These are phyloP conservation scores for Archivesica marissinica DNA, from an alignment of 1,140 invertebrate species.

Conservation along the genomic window DNA sequence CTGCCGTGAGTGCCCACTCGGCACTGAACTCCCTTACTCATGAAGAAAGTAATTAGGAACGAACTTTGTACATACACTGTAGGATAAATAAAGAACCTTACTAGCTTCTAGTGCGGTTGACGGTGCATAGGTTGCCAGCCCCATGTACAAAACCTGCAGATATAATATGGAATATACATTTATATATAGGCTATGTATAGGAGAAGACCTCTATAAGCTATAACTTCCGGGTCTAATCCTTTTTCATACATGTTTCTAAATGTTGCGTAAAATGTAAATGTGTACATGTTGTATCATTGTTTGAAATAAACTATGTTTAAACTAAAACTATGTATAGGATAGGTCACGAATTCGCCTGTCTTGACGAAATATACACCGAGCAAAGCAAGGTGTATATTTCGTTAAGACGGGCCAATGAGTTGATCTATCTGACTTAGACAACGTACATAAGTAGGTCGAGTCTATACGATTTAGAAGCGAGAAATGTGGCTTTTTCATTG, in stretches of 20 bases:
- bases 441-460: too few species aligned
- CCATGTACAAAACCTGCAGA: conserved; percentile 94
- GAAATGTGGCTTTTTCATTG: too few species aligned
- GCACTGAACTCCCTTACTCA: not conserved
- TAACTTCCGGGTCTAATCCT: not conserved
- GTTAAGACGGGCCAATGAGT: too few species aligned
- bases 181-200: not conserved
- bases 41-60: too few species aligned
- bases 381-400: too few species aligned
- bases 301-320: not conserved
- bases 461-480: too few species aligned
- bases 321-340: too few species aligned
- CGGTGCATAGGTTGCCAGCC: conserved; percentile 96
- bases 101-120: conserved; percentile 95
- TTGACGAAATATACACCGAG: too few species aligned
- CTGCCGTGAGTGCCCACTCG: not conserved
- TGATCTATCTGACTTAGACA: too few species aligned
- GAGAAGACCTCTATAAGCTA: not conserved
- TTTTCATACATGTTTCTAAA: not conserved
- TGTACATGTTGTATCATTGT: not conserved
- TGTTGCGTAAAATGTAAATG: not conserved
- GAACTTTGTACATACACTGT: not conserved
- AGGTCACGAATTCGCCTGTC: too few species aligned
- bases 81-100: conserved; percentile 83
- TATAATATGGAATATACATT: not conserved